phyloP scores from a whole-genome alignment of 2,888 invertebrate species.

The Ormyrus pomaceus region DNA sequence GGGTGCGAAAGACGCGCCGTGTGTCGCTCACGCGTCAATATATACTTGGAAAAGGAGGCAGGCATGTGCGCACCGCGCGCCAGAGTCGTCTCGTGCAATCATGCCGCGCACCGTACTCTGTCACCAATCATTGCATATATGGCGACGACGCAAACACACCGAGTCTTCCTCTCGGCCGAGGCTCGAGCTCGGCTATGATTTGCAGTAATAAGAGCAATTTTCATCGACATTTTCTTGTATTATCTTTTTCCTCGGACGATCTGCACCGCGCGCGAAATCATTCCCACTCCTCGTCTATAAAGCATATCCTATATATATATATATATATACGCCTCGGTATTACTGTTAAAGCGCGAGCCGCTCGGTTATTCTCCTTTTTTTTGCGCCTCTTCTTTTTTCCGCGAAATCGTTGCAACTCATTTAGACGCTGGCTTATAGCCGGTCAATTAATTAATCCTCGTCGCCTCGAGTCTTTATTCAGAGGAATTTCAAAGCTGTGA shows the following conservation, averaged over 20 bases:
- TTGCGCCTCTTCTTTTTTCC: background rate
- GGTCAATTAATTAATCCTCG: no score
- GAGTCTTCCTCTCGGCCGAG: slow-evolving; percentile 11
- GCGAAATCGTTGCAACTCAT: no score
- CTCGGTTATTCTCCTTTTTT: background rate
- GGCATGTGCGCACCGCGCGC: background rate
- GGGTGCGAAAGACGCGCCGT: background rate
- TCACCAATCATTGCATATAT: slow-evolving; percentile 48
- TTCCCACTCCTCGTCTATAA: background rate
- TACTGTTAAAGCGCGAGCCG: background rate
- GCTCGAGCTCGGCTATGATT: slow-evolving; percentile 20
- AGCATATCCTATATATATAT: no score
- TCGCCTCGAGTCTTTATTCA: no score
- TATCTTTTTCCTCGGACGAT: slow-evolving; percentile 22
- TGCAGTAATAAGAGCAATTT: slow-evolving; percentile 53
- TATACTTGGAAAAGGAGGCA: slow-evolving; percentile 1
- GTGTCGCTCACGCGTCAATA: background rate
- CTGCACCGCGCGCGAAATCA: slow-evolving; percentile 4
- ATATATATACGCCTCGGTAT: no score
- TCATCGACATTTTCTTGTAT: slow-evolving; percentile 47
- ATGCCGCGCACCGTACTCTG: slow-evolving; percentile 26
- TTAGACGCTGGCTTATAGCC: no score
- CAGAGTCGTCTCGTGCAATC: slow-evolving; percentile 27
- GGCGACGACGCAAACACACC: background rate
- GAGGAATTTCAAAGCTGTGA: no score